A percentile compares a stretch with the other conserved stretches of the same genome.
phyloP scores from a whole-genome alignment of 1,140 invertebrate genomes.

The Drosophila punjabiensis region DNA sequence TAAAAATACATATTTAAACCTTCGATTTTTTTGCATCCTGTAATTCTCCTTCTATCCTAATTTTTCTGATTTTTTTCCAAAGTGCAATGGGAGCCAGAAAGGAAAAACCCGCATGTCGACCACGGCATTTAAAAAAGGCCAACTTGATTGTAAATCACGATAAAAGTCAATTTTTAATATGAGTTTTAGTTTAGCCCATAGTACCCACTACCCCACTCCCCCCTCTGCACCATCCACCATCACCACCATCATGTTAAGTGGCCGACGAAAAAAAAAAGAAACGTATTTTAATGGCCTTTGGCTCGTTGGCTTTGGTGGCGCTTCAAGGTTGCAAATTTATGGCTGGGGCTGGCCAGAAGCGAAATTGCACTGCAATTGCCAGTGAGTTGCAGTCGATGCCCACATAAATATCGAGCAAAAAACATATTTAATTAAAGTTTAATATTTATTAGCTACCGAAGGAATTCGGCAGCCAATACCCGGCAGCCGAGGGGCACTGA shows the following conservation, averaged over 20 bases:
- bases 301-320: conserved; percentile 58
- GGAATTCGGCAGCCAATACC: conserved; percentile 65
- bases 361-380: conserved; percentile 69
- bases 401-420: conserved; percentile 77
- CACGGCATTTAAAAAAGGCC: conserved; percentile 82
- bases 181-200: conserved; percentile 77
- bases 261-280: conserved; percentile 44
- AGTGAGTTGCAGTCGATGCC: conserved; percentile 59
- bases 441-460: conserved; percentile 81
- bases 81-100: conserved; percentile 29
- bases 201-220: neutral
- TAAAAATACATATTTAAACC: neutral
- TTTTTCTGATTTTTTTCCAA: conserved; percentile 2
- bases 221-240: neutral
- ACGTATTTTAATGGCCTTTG: conserved; percentile 79
- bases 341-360: conserved; percentile 67
- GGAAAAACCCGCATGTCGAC: conserved; percentile 74
- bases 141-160: conserved; percentile 83
- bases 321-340: conserved; percentile 82
- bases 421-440: conserved; percentile 84
- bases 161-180: conserved; percentile 84
- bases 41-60: neutral
- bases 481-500: conserved; percentile 13
- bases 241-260: conserved; percentile 52
- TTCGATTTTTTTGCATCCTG: neutral